Evolutionary conservation across 2,797 vertebrate species (phyloP), one percentile per base, ranked within the genome.

Genomic region (Myotis planiceps): DNA sequence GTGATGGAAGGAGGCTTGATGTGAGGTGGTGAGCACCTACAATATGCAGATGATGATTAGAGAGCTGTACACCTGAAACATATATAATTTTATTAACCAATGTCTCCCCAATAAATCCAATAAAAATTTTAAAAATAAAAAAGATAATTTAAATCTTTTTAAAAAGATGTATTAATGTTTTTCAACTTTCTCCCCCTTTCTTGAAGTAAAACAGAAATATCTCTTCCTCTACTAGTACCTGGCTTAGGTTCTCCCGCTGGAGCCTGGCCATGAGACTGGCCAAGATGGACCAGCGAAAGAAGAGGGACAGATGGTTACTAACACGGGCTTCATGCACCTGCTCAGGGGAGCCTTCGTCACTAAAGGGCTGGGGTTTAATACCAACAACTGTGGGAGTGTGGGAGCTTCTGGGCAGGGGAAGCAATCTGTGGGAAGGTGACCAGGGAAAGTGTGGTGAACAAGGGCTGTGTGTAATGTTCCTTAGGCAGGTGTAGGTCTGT

Each of bases 331-430:
- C 12, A 1, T 4, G 18, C 3, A 4, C 14, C n/a, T 14, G 45
- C 21, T 8, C 5, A 1, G 3, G 1, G 18, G 49, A 37, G 39
- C 4, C 23, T 37, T 49, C 0, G 4, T 1, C 39, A 16, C 13
- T 49, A 19, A 34, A 8, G 37, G 10, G 1, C 16, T 47, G 71
- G 49, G 47, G 21, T 0, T 32, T 42, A 21, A 34, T 18, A 29
- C n/a, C 60, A 89, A 32, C 29, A n/a, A n/a, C n/a, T n/a, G n/a
- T n/a, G n/a, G 29, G 16, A 1, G 58, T 66, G 51, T 15, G 47
- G 80, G 34, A 29, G 15, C 29, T 66, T 66, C 47, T 10, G 16
- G 6, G 37, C 47, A 0, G 29, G 47, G n/a, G 23, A 66, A 16
- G 37, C 10, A 2, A 10, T n/a, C 27, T 78, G 72, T 47, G 25